These are phyloP conservation scores for Dermatemys mawii DNA, from an alignment of 2,113 vertebrate genomes.

Conservation along the genomic window DNA sequence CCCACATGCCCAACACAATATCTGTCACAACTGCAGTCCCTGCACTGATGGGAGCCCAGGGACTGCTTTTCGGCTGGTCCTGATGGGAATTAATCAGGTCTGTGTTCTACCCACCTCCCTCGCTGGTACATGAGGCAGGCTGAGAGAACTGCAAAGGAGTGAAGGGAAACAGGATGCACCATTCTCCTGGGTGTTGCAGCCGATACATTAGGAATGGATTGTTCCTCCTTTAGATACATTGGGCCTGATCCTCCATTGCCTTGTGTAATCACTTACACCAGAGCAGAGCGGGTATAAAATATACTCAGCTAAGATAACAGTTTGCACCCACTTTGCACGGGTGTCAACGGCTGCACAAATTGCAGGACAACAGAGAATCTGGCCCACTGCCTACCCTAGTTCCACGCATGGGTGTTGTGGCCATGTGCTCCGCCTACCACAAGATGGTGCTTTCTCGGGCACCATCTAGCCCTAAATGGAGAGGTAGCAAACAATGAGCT, in stretches of 20 bases:
- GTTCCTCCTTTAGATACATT: not conserved
- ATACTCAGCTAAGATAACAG: not conserved
- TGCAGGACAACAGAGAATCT: not conserved
- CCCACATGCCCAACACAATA: not conserved
- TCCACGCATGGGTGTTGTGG: not conserved
- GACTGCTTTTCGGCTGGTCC: not conserved
- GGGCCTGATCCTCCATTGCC: not conserved
- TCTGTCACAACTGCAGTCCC: not conserved
- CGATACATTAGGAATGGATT: not conserved
- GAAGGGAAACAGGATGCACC: not conserved
- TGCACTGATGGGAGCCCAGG: not conserved
- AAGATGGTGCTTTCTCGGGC: not conserved
- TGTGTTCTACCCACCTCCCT: not conserved
- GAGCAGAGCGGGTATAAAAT: not conserved
- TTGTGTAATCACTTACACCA: not conserved
- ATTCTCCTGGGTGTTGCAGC: not conserved
- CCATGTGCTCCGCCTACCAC: not conserved
- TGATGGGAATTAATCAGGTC: not conserved
- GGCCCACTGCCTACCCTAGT: not conserved
- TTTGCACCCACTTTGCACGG: not conserved
- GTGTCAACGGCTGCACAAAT: not conserved
- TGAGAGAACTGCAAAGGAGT: not conserved
- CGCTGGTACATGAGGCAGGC: not conserved
- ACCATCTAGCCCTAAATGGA: not conserved
- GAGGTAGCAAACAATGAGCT: no score